These are phyloP conservation scores for Macroteleia sp. DNA, from an alignment of 2,888 invertebrate species.

Conservation along the genomic window DNA sequence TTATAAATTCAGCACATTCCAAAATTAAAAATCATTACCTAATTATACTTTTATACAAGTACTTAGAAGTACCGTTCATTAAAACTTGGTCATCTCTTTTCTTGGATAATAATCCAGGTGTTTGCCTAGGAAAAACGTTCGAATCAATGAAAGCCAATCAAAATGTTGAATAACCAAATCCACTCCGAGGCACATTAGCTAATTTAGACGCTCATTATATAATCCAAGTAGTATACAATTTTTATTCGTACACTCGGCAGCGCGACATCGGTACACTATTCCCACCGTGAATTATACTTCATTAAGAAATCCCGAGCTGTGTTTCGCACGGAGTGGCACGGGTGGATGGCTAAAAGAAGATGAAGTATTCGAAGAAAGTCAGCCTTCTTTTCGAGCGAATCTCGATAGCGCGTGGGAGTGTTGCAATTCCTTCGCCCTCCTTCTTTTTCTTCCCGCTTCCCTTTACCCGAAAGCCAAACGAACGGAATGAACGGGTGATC, in stretches of 20 bases:
- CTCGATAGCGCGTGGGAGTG: conserved; percentile 59
- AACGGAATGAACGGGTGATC: conserved; percentile 71
- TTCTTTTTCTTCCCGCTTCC: not conserved
- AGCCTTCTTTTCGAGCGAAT: conserved; percentile 57
- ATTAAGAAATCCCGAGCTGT: conserved; percentile 54
- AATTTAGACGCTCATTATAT: conserved; percentile 37
- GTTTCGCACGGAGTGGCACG: conserved; percentile 50
- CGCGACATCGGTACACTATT: conserved; percentile 40
- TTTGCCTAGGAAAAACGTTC: not conserved
- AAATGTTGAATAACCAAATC: conserved; percentile 25
- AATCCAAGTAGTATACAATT: conserved; percentile 50
- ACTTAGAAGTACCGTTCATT: conserved; percentile 3
- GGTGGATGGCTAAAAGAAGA: conserved; percentile 30
- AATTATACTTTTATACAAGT: conserved; percentile 9
- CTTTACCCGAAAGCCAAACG: conserved; percentile 60
- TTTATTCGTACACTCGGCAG: conserved; percentile 47
- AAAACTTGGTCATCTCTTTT: conserved; percentile 11
- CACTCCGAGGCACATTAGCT: conserved; percentile 3
- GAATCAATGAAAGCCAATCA: conserved; percentile 24
- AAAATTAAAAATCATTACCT: no score
- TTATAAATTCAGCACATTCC: no score
- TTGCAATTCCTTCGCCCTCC: conserved; percentile 35
- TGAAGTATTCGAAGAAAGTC: conserved; percentile 48
- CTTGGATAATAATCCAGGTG: not conserved
- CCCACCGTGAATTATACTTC: conserved; percentile 57